These are phyloP conservation scores for Anorthoa munda DNA, from an alignment of 2,888 invertebrate species.

Conservation along the genomic window DNA sequence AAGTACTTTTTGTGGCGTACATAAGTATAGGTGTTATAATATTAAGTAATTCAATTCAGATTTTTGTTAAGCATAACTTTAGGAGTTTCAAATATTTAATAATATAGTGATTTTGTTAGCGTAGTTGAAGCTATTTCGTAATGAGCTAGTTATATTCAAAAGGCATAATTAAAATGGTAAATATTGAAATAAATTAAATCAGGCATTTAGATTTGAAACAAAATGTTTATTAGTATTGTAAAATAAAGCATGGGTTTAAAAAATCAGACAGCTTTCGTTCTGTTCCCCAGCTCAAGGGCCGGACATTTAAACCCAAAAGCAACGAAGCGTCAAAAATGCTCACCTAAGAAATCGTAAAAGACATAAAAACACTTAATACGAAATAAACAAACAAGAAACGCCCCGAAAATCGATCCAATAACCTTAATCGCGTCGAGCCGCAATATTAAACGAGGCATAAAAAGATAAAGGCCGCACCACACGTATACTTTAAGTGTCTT, in stretches of 20 bases:
- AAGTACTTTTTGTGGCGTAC: not conserved
- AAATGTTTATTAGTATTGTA: not conserved
- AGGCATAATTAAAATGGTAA: not conserved
- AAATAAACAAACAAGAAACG: constrained; percentile 74
- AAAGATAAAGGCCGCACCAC: constrained; percentile 78
- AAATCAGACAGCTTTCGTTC: constrained; percentile 4
- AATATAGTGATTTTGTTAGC: not conserved
- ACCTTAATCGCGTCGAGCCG: constrained; percentile 75
- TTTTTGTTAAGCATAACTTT: not conserved
- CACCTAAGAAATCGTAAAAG: constrained; percentile 66
- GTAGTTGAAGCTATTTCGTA: not conserved
- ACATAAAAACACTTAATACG: constrained; percentile 72
- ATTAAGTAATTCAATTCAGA: constrained; percentile 2
- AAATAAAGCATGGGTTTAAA: not conserved
- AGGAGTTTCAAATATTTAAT: not conserved
- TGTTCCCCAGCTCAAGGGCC: constrained; percentile 9
- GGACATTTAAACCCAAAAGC: constrained; percentile 58
- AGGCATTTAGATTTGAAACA: not conserved
- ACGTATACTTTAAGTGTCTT: constrained; percentile 77
- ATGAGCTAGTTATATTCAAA: not conserved
- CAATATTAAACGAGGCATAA: constrained; percentile 77
- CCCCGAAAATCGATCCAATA: constrained; percentile 74
- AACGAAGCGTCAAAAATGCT: constrained; percentile 62
- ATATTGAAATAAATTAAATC: not conserved
- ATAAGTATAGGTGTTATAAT: not conserved